phyloP scores from a whole-genome alignment of 2,888 invertebrate species.

The Netelia virgata region DNA sequence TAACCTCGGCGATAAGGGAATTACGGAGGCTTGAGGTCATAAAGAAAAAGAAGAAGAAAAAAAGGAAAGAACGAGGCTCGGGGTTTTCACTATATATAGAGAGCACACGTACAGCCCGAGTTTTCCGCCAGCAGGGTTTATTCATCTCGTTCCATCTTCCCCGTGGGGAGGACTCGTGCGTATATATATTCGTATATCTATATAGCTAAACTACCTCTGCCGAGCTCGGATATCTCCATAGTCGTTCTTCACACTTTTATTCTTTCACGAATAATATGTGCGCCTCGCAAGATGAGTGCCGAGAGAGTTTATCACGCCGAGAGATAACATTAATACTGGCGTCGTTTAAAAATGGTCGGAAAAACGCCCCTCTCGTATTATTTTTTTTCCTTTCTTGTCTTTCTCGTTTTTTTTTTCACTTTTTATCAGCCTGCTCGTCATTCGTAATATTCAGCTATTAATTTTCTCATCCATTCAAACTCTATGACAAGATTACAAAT shows the following conservation, averaged over 20 bases:
- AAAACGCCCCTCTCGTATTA: conserved; percentile 20
- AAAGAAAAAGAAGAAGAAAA: conserved; percentile 42
- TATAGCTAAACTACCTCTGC: conserved; percentile 30
- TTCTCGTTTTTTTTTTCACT: conserved; percentile 27
- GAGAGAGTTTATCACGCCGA: conserved; percentile 48
- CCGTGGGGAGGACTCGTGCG: conserved; percentile 36
- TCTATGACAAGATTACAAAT: background rate
- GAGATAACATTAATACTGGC: conserved; percentile 47
- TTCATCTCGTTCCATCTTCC: conserved; percentile 57
- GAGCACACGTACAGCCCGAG: conserved; percentile 23
- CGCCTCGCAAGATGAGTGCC: conserved; percentile 32
- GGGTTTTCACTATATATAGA: conserved; percentile 9
- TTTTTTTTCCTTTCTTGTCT: too few relatives aligned
- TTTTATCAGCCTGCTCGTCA: conserved; percentile 11
- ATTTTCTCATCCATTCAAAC: conserved; percentile 1
- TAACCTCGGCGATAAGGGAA: conserved; percentile 58
- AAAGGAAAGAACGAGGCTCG: conserved; percentile 17
- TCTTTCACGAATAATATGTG: conserved; percentile 38
- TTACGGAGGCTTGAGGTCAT: conserved; percentile 36
- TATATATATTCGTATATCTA: conserved; percentile 12
- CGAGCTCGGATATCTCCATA: conserved; percentile 51
- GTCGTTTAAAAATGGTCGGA: conserved; percentile 28
- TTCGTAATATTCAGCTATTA: background rate
- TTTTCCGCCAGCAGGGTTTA: conserved; percentile 29
- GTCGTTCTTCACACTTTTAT: conserved; percentile 52